These are phyloP conservation scores for Agrochola litura DNA, from an alignment of 2,888 invertebrate genomes.

Conservation along the genomic window DNA sequence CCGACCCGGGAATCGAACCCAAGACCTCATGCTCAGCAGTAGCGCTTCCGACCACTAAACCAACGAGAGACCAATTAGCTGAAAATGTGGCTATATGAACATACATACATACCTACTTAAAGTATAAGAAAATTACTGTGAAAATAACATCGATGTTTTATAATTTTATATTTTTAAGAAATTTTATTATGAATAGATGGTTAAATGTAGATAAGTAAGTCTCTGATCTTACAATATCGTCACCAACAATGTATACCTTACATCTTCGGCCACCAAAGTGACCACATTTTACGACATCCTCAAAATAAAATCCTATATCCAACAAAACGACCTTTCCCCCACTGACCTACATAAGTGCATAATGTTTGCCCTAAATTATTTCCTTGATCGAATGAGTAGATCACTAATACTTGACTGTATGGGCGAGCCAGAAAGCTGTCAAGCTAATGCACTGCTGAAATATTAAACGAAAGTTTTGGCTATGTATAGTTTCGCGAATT, in stretches of 20 bases:
- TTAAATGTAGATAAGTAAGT: not conserved
- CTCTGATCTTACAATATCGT: not conserved
- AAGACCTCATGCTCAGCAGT: too few species aligned
- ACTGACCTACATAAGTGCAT: slow-evolving; percentile 39
- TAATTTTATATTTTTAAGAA: not conserved
- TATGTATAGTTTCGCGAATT: slow-evolving; percentile 8
- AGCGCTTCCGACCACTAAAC: too few species aligned
- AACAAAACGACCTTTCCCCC: not conserved
- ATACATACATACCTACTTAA: not conserved
- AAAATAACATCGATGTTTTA: not conserved
- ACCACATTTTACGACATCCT: not conserved
- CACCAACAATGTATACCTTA: not conserved
- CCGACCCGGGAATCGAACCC: too few species aligned
- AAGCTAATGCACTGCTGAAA: slow-evolving; percentile 51
- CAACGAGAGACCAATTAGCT: too few species aligned
- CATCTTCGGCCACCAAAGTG: not conserved
- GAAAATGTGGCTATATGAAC: not conserved
- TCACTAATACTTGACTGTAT: slow-evolving; percentile 37
- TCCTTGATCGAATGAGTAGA: slow-evolving; percentile 38
- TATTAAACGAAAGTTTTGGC: slow-evolving; percentile 30
- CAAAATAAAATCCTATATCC: slow-evolving; percentile 9
- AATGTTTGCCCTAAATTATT: slow-evolving; percentile 33
- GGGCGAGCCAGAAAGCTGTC: slow-evolving; percentile 42
- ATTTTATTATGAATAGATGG: not conserved
- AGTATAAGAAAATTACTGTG: not conserved